These are phyloP conservation scores for Idaea dimidiata DNA, from an alignment of 2,888 invertebrate species.

Conservation along the genomic window DNA sequence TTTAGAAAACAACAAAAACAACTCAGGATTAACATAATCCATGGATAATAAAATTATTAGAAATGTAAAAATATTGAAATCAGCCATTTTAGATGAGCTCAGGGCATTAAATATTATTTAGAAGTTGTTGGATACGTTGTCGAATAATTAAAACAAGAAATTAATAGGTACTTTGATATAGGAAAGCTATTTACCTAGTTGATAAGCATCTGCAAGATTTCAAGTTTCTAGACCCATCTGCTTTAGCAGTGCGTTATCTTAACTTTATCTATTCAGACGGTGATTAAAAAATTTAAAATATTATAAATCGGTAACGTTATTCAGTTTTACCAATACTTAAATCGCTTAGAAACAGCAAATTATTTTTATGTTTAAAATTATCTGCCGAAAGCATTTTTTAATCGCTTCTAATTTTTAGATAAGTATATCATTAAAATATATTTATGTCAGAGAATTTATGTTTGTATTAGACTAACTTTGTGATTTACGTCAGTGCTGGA, in stretches of 20 bases:
- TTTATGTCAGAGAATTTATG: too few relatives aligned
- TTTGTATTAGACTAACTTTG: too few relatives aligned
- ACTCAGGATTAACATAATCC: background rate
- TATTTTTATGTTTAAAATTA: too few relatives aligned
- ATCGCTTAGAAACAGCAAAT: background rate
- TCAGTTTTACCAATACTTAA: background rate
- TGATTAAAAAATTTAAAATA: background rate
- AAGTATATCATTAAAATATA: too few relatives aligned
- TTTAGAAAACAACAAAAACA: background rate
- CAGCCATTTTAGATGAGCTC: background rate
- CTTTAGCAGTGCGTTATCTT: background rate
- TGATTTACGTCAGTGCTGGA: too few relatives aligned
- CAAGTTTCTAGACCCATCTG: background rate
- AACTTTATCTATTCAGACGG: background rate
- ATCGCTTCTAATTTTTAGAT: too few relatives aligned
- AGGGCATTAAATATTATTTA: background rate
- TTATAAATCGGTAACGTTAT: background rate
- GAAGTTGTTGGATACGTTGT: background rate
- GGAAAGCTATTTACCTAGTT: background rate
- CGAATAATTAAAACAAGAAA: slow-evolving; percentile 6
- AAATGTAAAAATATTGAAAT: slow-evolving; percentile 1
- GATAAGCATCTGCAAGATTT: background rate
- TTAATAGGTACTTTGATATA: background rate
- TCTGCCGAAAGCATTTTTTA: too few relatives aligned
- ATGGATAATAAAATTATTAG: background rate